phyloP scores from a whole-genome alignment of 2,888 invertebrate species.

The Trileptium ribeirensis region DNA sequence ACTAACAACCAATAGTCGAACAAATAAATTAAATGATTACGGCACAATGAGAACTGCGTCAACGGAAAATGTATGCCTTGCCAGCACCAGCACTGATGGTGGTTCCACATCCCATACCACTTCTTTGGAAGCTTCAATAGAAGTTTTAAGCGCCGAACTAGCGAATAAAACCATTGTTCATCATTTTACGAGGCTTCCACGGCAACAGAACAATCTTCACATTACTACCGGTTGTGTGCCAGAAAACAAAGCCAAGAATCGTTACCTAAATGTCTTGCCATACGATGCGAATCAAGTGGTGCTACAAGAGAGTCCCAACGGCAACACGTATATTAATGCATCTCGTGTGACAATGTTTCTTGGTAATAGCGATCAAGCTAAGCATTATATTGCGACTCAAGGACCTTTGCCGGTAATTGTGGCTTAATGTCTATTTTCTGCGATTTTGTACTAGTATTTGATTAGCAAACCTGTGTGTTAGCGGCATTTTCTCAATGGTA shows the following conservation, averaged over 20 bases:
- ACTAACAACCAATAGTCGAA: no score
- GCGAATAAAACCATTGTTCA: neutral
- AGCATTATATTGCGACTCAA: constrained; percentile 26
- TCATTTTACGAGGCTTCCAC: neutral
- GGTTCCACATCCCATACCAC: no score
- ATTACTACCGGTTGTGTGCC: neutral
- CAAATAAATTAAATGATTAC: no score
- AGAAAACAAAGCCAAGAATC: constrained; percentile 22
- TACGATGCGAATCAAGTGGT: constrained; percentile 27
- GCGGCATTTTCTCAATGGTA: no score
- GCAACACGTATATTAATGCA: constrained; percentile 29
- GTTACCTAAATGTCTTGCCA: constrained; percentile 30
- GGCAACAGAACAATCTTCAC: neutral
- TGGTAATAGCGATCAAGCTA: neutral
- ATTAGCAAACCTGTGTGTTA: no score
- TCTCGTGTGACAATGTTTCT: constrained; percentile 18
- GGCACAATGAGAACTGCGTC: no score
- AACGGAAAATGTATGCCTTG: no score
- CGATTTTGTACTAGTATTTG: neutral
- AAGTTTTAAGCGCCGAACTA: neutral
- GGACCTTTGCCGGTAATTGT: neutral
- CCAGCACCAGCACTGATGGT: no score
- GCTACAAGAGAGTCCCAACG: constrained; percentile 10
- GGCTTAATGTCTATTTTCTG: neutral
- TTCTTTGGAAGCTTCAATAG: no score